Evolutionary conservation across 2,113 vertebrate genomes (phyloP).

Genomic region (Hirundichthys speculiger): DNA sequence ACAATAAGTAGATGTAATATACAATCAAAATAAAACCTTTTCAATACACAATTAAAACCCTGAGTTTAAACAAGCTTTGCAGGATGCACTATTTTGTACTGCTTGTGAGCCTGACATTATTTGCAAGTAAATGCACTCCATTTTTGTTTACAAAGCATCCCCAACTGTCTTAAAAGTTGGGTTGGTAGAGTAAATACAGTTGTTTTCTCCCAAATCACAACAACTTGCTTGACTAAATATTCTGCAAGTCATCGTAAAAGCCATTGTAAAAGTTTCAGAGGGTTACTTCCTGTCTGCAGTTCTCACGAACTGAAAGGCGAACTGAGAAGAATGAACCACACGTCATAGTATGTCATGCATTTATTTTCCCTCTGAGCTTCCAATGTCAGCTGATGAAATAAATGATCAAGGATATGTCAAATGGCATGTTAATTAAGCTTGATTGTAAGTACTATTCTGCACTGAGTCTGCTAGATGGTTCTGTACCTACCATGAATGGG

Average conservation of each 20-base stretch:
- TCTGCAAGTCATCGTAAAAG: background rate
- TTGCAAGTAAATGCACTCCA: no score
- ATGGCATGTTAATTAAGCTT: no score
- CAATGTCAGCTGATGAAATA: no score
- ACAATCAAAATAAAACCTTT: no score
- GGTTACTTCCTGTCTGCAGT: slow-evolving; percentile 62
- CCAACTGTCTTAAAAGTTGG: background rate
- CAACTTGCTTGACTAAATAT: background rate
- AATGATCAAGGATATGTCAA: no score
- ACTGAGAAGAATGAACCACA: slow-evolving; percentile 17
- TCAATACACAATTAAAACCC: no score
- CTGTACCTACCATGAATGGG: slow-evolving; percentile 74
- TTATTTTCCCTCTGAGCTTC: background rate
- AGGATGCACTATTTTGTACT: background rate
- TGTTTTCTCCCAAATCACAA: background rate
- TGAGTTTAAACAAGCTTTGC: background rate
- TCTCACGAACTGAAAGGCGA: slow-evolving; percentile 38
- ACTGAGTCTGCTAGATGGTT: background rate
- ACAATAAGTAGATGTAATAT: no score
- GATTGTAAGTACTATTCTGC: no score
- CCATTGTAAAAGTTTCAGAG: slow-evolving; percentile 44
- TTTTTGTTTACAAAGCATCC: no score
- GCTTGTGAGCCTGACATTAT: no score
- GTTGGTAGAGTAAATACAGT: background rate
- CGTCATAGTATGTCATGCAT: background rate